These are phyloP conservation scores for Megaustenia siamemsis DNA, from an alignment of 2,888 invertebrate genomes.

Conservation along the genomic window DNA sequence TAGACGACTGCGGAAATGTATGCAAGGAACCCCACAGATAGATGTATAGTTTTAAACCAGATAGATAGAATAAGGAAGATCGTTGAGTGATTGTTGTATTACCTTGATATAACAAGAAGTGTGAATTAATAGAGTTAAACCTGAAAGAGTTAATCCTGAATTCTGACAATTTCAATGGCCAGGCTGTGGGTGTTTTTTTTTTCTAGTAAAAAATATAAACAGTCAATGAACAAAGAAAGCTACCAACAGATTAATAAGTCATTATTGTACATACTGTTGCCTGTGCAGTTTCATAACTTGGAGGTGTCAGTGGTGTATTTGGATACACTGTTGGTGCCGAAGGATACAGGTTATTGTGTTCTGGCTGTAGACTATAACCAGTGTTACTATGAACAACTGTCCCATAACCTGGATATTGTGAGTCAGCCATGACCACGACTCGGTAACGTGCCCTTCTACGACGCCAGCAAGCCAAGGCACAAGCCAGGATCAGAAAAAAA, in stretches of 20 bases:
- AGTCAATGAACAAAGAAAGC: too few relatives aligned
- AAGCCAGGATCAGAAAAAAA: slow-evolving; percentile 61
- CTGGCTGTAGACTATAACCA: neutral
- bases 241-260: neutral
- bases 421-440: slow-evolving; percentile 57
- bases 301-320: slow-evolving; percentile 57
- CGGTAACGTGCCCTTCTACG: slow-evolving; percentile 57
- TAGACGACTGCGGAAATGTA: too few relatives aligned
- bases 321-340: slow-evolving; percentile 28
- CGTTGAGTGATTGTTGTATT: too few relatives aligned
- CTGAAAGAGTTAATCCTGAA: too few relatives aligned
- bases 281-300: slow-evolving; percentile 53
- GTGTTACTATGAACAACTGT: slow-evolving; percentile 54
- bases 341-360: neutral
- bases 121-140: too few relatives aligned
- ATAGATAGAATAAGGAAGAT: too few relatives aligned
- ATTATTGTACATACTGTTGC: slow-evolving; percentile 15
- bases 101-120: too few relatives aligned
- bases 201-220: too few relatives aligned
- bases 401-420: slow-evolving; percentile 63
- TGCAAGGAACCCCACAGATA: too few relatives aligned
- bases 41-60: too few relatives aligned
- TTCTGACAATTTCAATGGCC: too few relatives aligned
- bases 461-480: slow-evolving; percentile 62
- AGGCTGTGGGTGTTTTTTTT: too few relatives aligned